Evolutionary conservation across 2,797 vertebrate genomes (phyloP), one percentile per base, ranked within the genome.

Genomic region (Prunella strophiata): DNA sequence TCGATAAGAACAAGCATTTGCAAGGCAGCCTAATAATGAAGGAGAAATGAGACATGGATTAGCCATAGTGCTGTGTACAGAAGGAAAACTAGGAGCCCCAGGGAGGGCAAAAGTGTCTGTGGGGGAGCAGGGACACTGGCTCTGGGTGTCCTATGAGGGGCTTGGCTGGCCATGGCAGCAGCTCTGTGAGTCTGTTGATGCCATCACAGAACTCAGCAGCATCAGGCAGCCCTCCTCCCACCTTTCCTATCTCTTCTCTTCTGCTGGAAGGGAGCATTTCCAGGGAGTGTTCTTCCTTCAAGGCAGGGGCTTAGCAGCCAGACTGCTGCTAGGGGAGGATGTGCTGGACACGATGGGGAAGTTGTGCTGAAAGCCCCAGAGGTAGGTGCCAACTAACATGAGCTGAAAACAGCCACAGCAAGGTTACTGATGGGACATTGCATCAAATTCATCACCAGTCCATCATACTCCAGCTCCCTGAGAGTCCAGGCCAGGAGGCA

Each of bases 191-290:
- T 20, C 58, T 55, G 3, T 19, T 2, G 6, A 7, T 30, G 27
- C 36, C 0, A 0, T 22, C 59, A 36, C 1, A 1, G 27, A 26
- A 20, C 11, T 2, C 4, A 32, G 55, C 0, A 0, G 48, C 34
- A 29, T 25, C 2, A 4, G 20, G 7, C 30, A 14, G 5, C 55
- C 42, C 7, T 9, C 36, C 17, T 40, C 25, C 59, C 29, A 55
- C 7, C 34, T 11, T 38, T 52, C 36, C 25, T 26, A 3, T 25
- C 26, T 51, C 38, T 58, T 66, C 40, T 58, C 5, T 68, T 43
- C 65, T 65, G 23, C 45, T 57, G 34, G 34, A 48, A 50, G 34
- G 16, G n/a, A 27, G 19, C 2, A 2, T 26, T 51, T 47, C 17
- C 17, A 13, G 40, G 32, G 40, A 40, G 23, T 1, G 27, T 9